Percentiles rank a stretch among this genome's conserved stretches.
Conservation (phyloP, 2,888 invertebrate genomes). For the Acleris cristana region DNA sequence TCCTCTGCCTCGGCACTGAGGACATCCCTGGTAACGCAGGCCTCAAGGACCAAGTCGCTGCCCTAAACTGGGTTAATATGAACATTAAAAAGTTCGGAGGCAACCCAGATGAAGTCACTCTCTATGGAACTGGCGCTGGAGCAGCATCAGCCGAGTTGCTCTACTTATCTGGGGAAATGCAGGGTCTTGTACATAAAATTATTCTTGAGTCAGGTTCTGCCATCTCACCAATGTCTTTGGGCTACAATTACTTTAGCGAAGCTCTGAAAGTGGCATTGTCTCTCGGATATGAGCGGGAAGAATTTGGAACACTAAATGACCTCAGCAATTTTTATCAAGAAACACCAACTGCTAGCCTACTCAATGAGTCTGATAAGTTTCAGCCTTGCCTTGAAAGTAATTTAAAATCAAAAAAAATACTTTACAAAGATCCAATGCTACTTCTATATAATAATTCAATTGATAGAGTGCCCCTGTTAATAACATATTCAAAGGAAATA, state of each 20-base stretch:
- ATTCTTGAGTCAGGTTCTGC: slow-evolving; percentile 72
- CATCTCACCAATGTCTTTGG: slow-evolving; percentile 61
- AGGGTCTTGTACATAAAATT: slow-evolving; percentile 63
- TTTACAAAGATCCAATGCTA: slow-evolving; percentile 61
- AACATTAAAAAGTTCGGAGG: slow-evolving; percentile 74
- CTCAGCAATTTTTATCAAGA: slow-evolving; percentile 57
- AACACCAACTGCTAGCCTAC: slow-evolving; percentile 45
- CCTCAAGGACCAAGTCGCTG: slow-evolving; percentile 73
- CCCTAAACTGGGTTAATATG: slow-evolving; percentile 71
- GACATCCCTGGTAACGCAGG: slow-evolving; percentile 72
- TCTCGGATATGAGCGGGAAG: slow-evolving; percentile 67
- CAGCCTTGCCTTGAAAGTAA: slow-evolving; percentile 65
- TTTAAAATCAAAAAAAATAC: slow-evolving; percentile 43
- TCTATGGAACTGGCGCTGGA: slow-evolving; percentile 70
- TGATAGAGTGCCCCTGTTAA: slow-evolving; percentile 61
- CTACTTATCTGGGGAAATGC: slow-evolving; percentile 59
- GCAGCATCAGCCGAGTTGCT: slow-evolving; percentile 66
- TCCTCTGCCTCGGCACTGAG: slow-evolving; percentile 63
- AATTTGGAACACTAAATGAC: slow-evolving; percentile 42
- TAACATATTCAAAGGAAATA: slow-evolving; percentile 56
- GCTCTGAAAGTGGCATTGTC: slow-evolving; percentile 66
- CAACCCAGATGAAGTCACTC: slow-evolving; percentile 62
- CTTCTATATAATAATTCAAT: slow-evolving; percentile 54
- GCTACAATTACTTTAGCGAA: slow-evolving; percentile 54
- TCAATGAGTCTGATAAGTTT: slow-evolving; percentile 52